Percentiles rank a stretch among this genome's conserved stretches.
These are phyloP conservation scores for Dendrophyllia cribrosa DNA, from an alignment of 64 coral and sea anemone genomes.

Conservation along the genomic window DNA sequence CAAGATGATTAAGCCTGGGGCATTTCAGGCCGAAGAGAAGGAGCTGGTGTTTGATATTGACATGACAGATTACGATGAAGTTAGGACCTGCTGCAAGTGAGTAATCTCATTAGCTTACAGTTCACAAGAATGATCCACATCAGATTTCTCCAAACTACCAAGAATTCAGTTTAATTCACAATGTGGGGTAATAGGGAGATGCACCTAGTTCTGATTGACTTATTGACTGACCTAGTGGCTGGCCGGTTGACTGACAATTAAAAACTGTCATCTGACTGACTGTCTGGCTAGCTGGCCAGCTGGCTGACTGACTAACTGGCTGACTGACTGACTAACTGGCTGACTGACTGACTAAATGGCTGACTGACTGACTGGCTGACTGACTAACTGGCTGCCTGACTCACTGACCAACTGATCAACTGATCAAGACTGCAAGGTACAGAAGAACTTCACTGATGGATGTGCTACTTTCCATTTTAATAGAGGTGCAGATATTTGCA, in stretches of 20 bases:
- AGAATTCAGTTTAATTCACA: not conserved
- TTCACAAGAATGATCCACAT: no score
- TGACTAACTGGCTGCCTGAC: not conserved
- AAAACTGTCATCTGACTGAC: not conserved
- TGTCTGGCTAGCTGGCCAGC: not conserved
- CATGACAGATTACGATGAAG: constrained; percentile 99
- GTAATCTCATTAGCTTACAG: not conserved
- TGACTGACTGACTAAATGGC: not conserved
- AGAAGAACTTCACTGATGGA: not conserved
- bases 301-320: not conserved
- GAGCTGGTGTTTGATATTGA: constrained; percentile 99
- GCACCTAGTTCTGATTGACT: no score
- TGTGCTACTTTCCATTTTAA: not conserved
- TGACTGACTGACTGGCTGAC: not conserved
- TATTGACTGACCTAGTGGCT: not conserved
- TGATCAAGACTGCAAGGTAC: not conserved
- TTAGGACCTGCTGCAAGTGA: constrained; percentile 98
- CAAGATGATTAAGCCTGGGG: constrained; percentile 94
- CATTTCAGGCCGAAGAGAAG: constrained; percentile 94
- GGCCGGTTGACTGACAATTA: no score
- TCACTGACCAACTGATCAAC: not conserved
- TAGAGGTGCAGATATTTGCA: constrained; percentile 92
- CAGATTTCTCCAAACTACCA: not conserved
- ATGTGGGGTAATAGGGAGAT: not conserved
- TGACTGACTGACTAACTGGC: no score